A percentile compares a stretch with the other conserved stretches of the same genome.
These are phyloP conservation scores for Motacilla alba DNA, from an alignment of 2,113 vertebrate species.

Conservation along the genomic window DNA sequence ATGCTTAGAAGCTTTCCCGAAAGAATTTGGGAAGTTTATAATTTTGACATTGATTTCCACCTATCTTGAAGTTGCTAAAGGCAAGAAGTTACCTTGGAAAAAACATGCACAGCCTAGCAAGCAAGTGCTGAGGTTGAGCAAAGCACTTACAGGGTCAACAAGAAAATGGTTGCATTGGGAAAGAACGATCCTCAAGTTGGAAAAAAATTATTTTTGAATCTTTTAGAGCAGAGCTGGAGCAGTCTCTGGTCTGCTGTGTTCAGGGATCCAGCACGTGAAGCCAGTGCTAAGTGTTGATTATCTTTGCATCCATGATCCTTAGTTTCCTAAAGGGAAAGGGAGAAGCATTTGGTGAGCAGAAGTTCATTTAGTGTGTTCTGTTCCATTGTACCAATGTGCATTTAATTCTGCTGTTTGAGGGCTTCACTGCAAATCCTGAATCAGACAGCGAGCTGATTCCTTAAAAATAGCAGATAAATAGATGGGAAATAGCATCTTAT, in stretches of 20 bases:
- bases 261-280: not conserved
- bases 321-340: not conserved
- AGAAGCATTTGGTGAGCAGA: not conserved
- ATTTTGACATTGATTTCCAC: not conserved
- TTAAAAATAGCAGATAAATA: conserved; percentile 10
- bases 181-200: not conserved
- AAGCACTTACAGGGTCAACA: not conserved
- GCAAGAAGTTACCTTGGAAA: not conserved
- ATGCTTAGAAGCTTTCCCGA: not conserved
- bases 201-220: not conserved
- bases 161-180: not conserved
- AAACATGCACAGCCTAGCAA: not conserved
- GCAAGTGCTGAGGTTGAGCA: not conserved
- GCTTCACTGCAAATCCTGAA: not conserved
- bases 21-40: not conserved
- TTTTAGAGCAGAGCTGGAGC: not conserved
- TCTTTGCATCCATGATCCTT: not conserved
- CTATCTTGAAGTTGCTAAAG: not conserved
- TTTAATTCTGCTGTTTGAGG: not conserved
- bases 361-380: not conserved
- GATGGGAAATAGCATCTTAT: not conserved
- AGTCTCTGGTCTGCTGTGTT: not conserved
- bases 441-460: not conserved
- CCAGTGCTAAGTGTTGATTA: not conserved
- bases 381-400: not conserved